Evolutionary conservation across 2,113 vertebrate species (phyloP).

Genomic region (Sceloporus undulatus): DNA sequence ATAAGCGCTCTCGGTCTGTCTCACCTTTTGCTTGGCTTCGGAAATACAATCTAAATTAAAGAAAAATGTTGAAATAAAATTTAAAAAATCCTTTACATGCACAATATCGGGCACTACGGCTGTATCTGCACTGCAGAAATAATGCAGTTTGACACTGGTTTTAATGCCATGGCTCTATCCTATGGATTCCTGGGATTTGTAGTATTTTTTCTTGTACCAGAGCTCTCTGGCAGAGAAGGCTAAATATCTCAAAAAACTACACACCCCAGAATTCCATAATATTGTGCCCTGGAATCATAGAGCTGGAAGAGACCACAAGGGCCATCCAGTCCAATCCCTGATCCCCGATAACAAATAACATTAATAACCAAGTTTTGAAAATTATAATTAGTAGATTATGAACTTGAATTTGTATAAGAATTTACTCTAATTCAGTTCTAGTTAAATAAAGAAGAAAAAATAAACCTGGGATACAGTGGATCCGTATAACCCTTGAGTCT

Average conservation of each 20-base stretch:
- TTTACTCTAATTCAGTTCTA: neutral
- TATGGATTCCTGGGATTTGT: too few relatives aligned
- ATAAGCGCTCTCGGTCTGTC: constrained; percentile 88
- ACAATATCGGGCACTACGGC: neutral
- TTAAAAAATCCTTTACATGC: constrained; percentile 14
- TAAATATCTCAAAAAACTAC: too few relatives aligned
- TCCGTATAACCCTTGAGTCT: neutral
- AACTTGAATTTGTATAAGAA: neutral
- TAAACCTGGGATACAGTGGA: neutral
- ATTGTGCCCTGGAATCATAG: too few relatives aligned
- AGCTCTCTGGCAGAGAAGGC: too few relatives aligned
- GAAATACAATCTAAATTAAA: constrained; percentile 82
- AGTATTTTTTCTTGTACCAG: too few relatives aligned
- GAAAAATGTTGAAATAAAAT: constrained; percentile 13
- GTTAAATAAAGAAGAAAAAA: neutral
- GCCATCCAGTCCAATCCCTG: neutral
- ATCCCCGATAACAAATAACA: neutral
- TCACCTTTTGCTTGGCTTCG: constrained; percentile 87
- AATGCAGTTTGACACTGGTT: too few relatives aligned
- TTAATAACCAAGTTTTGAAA: neutral
- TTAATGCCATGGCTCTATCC: too few relatives aligned
- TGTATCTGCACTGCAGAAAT: too few relatives aligned
- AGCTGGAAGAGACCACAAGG: too few relatives aligned
- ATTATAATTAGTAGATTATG: neutral
- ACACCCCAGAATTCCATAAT: too few relatives aligned